Evolutionary conservation across 2,888 invertebrate genomes (phyloP).

Genomic region (Rotaria sp.): DNA sequence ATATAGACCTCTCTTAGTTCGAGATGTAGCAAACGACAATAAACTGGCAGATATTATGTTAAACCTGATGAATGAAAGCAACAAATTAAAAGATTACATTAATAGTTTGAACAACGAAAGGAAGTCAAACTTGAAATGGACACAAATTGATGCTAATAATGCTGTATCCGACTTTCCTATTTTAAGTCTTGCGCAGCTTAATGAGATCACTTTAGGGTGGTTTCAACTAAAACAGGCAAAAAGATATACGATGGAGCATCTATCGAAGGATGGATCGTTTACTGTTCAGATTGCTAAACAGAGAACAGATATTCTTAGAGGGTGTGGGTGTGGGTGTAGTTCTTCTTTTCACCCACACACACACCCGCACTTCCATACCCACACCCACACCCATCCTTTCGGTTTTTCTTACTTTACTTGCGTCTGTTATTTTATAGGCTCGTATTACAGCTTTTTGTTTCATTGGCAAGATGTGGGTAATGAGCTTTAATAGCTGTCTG

Average conservation of each 20-base stretch:
- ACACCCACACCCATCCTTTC: too few species aligned
- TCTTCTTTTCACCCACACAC: too few species aligned
- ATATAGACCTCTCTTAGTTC: not conserved
- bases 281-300: not conserved
- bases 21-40: not conserved
- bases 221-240: constrained; percentile 3
- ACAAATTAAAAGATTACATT: not conserved
- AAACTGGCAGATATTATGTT: not conserved
- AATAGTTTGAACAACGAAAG: not conserved
- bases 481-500: too few species aligned
- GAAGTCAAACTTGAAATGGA: not conserved
- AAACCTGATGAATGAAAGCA: not conserved
- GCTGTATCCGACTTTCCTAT: not conserved
- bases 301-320: not conserved
- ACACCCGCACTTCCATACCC: too few species aligned
- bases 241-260: not conserved
- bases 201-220: not conserved
- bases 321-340: too few species aligned
- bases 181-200: not conserved
- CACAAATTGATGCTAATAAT: not conserved
- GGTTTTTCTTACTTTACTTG: too few species aligned
- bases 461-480: too few species aligned
- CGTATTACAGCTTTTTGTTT: too few species aligned
- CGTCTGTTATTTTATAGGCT: too few species aligned
- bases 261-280: not conserved